Evolutionary conservation across 2,888 invertebrate genomes (phyloP).

Genomic region (Ectemnius lituratus): DNA sequence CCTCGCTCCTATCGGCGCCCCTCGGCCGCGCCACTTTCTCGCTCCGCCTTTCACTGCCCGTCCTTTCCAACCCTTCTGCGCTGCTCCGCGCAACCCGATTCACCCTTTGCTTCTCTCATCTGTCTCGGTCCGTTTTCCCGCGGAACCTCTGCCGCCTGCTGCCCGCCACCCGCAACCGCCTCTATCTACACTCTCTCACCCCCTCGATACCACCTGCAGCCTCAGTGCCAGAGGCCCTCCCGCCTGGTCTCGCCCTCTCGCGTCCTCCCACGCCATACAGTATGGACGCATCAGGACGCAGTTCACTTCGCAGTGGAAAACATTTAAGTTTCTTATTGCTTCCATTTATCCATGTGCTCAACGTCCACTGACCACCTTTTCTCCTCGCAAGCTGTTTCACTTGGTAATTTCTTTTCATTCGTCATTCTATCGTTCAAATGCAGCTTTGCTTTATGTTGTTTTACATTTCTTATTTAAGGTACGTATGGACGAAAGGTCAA

Average conservation of each 20-base stretch:
- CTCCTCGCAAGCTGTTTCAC: too few relatives aligned
- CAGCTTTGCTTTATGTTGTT: neutral
- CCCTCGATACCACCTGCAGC: neutral
- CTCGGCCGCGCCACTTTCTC: neutral
- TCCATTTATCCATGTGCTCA: too few relatives aligned
- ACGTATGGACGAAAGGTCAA: too few relatives aligned
- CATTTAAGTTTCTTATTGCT: too few relatives aligned
- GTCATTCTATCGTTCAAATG: neutral
- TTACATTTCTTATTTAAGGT: too few relatives aligned
- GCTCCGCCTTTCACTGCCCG: constrained; percentile 13
- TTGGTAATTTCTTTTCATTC: neutral
- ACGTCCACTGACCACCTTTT: too few relatives aligned
- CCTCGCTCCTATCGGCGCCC: constrained; percentile 20
- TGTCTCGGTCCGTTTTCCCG: neutral
- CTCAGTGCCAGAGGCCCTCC: neutral
- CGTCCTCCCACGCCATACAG: too few relatives aligned
- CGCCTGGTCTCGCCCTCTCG: neutral
- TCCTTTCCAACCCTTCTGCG: neutral
- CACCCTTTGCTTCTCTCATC: neutral
- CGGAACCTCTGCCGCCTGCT: constrained; percentile 24
- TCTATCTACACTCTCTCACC: constrained; percentile 10
- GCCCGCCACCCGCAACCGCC: constrained; percentile 6
- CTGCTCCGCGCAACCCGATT: neutral
- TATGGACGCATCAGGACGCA: too few relatives aligned
- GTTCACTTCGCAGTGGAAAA: too few relatives aligned